Percentiles rank a stretch among this genome's conserved stretches.
Conservation (phyloP, 2,113 vertebrate species). For the Terrapene triunguis region DNA sequence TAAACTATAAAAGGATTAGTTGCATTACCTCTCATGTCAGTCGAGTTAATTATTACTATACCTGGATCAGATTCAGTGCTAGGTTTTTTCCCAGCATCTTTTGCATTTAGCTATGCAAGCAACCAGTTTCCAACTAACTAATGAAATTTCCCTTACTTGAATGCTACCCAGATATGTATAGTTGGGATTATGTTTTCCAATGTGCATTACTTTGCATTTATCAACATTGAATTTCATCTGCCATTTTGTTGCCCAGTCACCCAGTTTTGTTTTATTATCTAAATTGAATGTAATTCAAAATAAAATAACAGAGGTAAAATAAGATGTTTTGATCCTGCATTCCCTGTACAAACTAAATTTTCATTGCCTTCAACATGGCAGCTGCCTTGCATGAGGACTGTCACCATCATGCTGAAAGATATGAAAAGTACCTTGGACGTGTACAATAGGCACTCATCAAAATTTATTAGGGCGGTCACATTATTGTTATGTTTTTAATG, state of each 20-base stretch:
- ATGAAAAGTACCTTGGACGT: background rate
- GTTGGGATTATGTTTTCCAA: too few relatives aligned
- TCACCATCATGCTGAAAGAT: fast-evolving
- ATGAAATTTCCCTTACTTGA: background rate
- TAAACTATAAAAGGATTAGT: background rate
- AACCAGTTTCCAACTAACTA: background rate
- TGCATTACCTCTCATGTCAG: background rate
- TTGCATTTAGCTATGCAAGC: background rate
- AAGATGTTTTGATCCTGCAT: background rate
- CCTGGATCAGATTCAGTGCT: background rate
- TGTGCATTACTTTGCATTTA: too few relatives aligned
- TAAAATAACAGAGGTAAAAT: background rate
- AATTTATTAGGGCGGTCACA: background rate
- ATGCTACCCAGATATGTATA: background rate
- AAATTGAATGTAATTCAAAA: background rate
- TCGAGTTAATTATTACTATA: background rate
- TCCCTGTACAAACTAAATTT: fast-evolving
- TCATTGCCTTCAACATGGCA: background rate
- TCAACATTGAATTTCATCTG: too few relatives aligned
- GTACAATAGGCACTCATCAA: background rate
- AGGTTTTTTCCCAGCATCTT: background rate
- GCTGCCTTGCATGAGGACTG: background rate
- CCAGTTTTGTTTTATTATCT: background rate
- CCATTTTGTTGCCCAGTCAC: too few relatives aligned
- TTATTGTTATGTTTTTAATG: background rate